Evolutionary conservation across 1,140 invertebrate genomes (phyloP), one percentile per base, ranked within the genome.

Genomic region (Drosophila bocqueti): DNA sequence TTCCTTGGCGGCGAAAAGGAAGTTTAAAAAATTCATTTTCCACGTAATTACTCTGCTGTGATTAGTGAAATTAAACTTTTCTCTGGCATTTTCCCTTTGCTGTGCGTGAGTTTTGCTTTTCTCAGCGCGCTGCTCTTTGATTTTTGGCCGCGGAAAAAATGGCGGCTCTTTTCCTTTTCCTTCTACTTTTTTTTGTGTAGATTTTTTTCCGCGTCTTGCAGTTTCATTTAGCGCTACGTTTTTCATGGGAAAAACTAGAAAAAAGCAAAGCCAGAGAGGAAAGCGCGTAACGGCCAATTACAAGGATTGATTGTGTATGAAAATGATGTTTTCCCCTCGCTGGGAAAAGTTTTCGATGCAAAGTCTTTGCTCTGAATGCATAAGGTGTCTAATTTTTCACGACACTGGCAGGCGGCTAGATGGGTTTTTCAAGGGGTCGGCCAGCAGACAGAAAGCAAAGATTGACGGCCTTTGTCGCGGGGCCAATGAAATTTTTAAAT

Each of bases 1-100:
- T 71, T 66, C 63, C 57, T 65, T 50, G 58, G 45, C 31, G 57
- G 76, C 36, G 57, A 45, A 45, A 69, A 59, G 66, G 42, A 89
- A 34, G 16, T 31, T 9, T 11, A 31, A 26, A 81, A 87, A 92
- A 91, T 86, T 92, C 86, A 92, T 92, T 92, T 92, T 92, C 91
- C 91, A 92, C 91, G 84, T 92, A 92, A 92, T 92, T 92, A 91
- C 91, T 86, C 91, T 86, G 89, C 91, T 92, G 91, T 92, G 91
- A 92, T 92, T 92, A 92, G 91, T 92, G 91, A 92, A 92, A 92
- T 92, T 91, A 92, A 92, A 92, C 91, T 92, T 92, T 90, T 92
- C 84, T 85, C 84, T 90, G 79, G 83, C 82, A 74, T 85, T 85
- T 90, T 50, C 78, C 71, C 81, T 79, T 80, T 36, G 82, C 83